Evolutionary conservation across 2,113 vertebrate species (phyloP), one percentile per base, ranked within the genome.

Genomic region (Cathartes aura): DNA sequence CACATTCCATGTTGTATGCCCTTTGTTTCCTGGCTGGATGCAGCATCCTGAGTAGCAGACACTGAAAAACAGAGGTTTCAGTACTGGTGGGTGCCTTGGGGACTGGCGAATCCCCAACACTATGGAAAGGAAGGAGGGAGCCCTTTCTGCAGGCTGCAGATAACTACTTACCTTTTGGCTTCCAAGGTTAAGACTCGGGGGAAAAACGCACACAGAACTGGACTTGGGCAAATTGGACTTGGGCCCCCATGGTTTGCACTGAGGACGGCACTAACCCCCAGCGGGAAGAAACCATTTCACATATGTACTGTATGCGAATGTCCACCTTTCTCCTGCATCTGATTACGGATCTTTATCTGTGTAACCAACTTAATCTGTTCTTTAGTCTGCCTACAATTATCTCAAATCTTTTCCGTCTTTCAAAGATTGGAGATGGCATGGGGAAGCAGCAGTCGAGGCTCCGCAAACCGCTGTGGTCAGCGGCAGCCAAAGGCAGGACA

Each of bases 291-390:
- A 40, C 22, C 3, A 8, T 53, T 50, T 36, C 22, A 36, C 3
- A 0, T 6, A 15, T 2, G 9, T 21, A 19, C 21, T 53, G 12
- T 42, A 36, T 29, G 8, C 2, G 1, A 29, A 40, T 5, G 36
- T 9, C n/a, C 32, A 42, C 27, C 34, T 32, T 66, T 52, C 70
- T 90, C 11, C 58, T 29, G 14, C 42, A 7, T n/a, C 32, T 16
- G 9, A 58, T 32, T 29, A n/a, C 1, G 1, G 26, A 15, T 21
- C 7, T 60, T 82, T n/a, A 21, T 27, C n/a, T 6, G 2, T 52
- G 22, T 20, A n/a, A 72, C 21, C 3, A 6, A 8, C 22, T 74
- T 52, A 21, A 50, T 38, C 47, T 45, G 4, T 16, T 50, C 76
- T 55, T 80, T 22, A 68, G 14, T 38, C 15, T 62, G 23, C 24